A percentile compares a stretch with the other conserved stretches of the same genome.
phyloP scores from a whole-genome alignment of 1,140 invertebrate species.

The Aphelinus atriplicis region DNA sequence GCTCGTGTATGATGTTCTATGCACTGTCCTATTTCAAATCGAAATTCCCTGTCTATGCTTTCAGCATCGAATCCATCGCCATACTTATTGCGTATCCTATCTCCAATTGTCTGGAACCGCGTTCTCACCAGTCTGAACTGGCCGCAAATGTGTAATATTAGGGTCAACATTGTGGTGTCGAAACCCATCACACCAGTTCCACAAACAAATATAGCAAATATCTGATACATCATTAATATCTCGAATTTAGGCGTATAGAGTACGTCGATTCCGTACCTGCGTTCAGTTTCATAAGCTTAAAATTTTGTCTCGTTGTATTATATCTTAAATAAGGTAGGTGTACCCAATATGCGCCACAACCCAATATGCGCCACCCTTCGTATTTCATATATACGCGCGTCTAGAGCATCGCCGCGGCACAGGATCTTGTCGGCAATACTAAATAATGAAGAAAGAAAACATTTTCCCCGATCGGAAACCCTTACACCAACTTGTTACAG shows the following conservation, averaged over 20 bases:
- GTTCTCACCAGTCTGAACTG: slow-evolving; percentile 39
- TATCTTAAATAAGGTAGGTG: too few species aligned
- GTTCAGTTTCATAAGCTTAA: too few species aligned
- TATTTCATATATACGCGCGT: too few species aligned
- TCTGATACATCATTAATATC: neutral
- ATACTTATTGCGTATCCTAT: slow-evolving; percentile 1
- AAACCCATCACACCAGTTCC: neutral
- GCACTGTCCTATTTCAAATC: neutral
- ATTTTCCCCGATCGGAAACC: too few species aligned
- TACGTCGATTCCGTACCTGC: slow-evolving; percentile 28
- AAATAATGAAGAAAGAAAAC: too few species aligned
- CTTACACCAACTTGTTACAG: too few species aligned
- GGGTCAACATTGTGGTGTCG: slow-evolving; percentile 34
- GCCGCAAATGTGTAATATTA: slow-evolving; percentile 41
- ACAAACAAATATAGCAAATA: neutral
- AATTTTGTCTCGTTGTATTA: too few species aligned
- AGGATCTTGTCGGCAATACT: too few species aligned
- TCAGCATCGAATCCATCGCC: slow-evolving; percentile 26
- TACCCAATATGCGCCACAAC: too few species aligned
- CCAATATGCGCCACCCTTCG: too few species aligned
- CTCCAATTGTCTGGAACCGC: slow-evolving; percentile 13
- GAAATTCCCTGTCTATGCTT: neutral
- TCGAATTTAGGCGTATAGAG: slow-evolving; percentile 15
- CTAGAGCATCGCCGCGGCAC: too few species aligned
- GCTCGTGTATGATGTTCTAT: neutral